Percentiles rank a stretch among this genome's conserved stretches.
phyloP scores from a whole-genome alignment of 2,888 invertebrate genomes.

The Brachylomia viminalis region DNA sequence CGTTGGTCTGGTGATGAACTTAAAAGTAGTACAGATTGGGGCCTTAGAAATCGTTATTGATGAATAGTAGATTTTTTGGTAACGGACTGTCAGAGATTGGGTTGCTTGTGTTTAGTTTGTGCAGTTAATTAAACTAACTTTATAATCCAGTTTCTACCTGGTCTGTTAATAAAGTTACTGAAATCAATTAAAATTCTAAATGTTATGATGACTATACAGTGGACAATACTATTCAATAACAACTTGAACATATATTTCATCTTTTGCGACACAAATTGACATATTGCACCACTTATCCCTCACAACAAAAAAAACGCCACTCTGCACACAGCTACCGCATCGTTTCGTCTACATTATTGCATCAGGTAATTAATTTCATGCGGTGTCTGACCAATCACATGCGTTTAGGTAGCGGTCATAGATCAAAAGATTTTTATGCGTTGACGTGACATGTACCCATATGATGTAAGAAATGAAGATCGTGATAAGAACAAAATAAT shows the following conservation, averaged over 20 bases:
- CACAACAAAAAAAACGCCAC: constrained; percentile 7
- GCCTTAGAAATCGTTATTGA: constrained; percentile 50
- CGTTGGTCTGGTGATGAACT: constrained; percentile 39
- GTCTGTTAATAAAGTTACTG: not conserved
- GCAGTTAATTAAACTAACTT: constrained; percentile 22
- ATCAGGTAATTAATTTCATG: constrained; percentile 81
- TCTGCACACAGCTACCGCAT: constrained; percentile 45
- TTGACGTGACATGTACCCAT: constrained; percentile 77
- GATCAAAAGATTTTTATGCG: constrained; percentile 80
- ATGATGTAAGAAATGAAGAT: constrained; percentile 72
- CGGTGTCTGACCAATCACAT: constrained; percentile 84
- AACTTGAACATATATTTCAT: not conserved
- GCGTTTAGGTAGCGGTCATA: constrained; percentile 76
- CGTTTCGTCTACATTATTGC: constrained; percentile 57
- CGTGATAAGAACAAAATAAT: constrained; percentile 66
- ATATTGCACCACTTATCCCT: constrained; percentile 7
- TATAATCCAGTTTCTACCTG: constrained; percentile 1
- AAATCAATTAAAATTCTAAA: not conserved
- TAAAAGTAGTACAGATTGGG: constrained; percentile 52
- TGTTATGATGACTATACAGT: too few species aligned
- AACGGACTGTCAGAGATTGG: not conserved
- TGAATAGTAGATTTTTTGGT: constrained; percentile 38
- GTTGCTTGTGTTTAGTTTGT: constrained; percentile 11
- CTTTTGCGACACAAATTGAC: not conserved
- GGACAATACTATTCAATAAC: not conserved